Evolutionary conservation across 1,140 invertebrate genomes (phyloP), one percentile per base, ranked within the genome.

Genomic region (Dryas iulia): DNA sequence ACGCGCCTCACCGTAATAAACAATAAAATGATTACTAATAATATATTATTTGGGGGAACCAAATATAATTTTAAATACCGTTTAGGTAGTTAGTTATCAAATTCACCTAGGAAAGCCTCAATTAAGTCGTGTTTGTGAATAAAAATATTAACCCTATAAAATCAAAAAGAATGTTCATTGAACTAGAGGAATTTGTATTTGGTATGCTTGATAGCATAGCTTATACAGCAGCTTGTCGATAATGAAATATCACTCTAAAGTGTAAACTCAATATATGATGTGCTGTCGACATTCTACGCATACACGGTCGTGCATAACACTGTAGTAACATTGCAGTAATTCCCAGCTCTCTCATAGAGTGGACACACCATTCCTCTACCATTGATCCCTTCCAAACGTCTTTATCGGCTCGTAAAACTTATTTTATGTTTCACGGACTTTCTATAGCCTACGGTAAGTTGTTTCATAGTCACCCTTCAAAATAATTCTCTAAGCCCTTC

Each of bases 401-500:
- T 89, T 89, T 87, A 89, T 87, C 82, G 83, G 76, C 62, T 69
- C 81, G 81, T 87, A 89, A 89, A 89, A 87, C 83, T 89, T 89
- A 79, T 81, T 86, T 87, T 81, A 86, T 86, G 79, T 79, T 72
- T 73, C 78, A 77, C 68, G 77, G 82, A 85, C 65, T 87, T 85
- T 83, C 77, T 83, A 73, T 77, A 78, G 79, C 68, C 71, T 78
- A 81, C 80, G 79, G 79, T 74, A 81, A 85, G 71, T 83, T 86
- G 78, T 82, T 82, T 79, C 81, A 84, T 85, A 84, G 85, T 83
- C 82, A 81, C 79, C 83, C 81, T 82, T 73, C 76, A 81, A 87
- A 89, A 86, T 86, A 82, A 86, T 86, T 87, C 82, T 81, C 72
- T 69, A 75, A 84, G 78, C 76, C 77, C 76, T 79, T 75, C 74